These are phyloP conservation scores for Isoperla grammatica DNA, from an alignment of 2,888 invertebrate genomes.

Conservation along the genomic window DNA sequence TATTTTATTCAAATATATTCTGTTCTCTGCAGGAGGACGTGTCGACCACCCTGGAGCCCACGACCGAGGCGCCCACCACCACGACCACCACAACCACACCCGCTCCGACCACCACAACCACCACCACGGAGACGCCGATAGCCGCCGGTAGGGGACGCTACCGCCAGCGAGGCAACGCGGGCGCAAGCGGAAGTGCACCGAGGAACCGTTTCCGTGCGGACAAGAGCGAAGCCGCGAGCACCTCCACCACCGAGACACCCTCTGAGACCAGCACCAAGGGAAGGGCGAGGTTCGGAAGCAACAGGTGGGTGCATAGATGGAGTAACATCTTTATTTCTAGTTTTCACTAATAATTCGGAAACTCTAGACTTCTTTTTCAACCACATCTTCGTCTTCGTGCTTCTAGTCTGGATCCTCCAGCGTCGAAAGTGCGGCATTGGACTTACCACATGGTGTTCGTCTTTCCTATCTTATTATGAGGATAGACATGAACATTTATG, in stretches of 20 bases:
- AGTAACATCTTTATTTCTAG: no score
- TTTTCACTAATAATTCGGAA: no score
- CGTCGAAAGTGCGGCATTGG: no score
- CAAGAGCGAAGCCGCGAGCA: neutral
- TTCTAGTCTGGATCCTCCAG: no score
- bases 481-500: no score
- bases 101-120: slow-evolving; percentile 31
- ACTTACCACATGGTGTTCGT: no score
- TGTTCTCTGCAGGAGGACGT: slow-evolving; percentile 17
- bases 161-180: slow-evolving; percentile 18
- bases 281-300: slow-evolving; percentile 28
- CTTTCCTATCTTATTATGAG: no score
- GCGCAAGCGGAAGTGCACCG: neutral
- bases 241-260: slow-evolving; percentile 38
- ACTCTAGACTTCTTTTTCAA: no score
- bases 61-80: slow-evolving; percentile 48
- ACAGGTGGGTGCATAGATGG: slow-evolving; percentile 34
- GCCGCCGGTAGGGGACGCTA: slow-evolving; percentile 19
- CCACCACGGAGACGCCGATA: slow-evolving; percentile 30
- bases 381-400: no score
- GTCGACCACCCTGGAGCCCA: slow-evolving; percentile 48
- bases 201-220: slow-evolving; percentile 18
- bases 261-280: slow-evolving; percentile 35
- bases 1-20: no score
- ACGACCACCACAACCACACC: slow-evolving; percentile 46